Conservation (phyloP, 1,140 invertebrate species). For the Zaprionus ornatus region DNA sequence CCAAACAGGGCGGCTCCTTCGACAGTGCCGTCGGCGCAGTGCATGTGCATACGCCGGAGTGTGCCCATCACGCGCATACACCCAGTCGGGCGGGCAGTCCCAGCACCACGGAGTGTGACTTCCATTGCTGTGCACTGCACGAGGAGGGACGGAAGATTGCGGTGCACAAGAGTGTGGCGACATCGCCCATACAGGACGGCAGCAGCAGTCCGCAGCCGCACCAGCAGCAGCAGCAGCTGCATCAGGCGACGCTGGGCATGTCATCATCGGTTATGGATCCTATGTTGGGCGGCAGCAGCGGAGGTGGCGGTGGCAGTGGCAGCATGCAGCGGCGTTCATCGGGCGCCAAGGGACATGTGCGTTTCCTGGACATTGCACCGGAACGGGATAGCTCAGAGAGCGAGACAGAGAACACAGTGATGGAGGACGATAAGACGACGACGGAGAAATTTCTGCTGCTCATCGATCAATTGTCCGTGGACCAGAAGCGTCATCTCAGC, state of each 20-base stretch:
- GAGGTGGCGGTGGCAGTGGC: conserved; percentile 66
- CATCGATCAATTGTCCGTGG: conserved; percentile 95
- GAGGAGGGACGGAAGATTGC: conserved; percentile 95
- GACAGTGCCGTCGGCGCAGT: conserved; percentile 88
- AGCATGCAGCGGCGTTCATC: conserved; percentile 85
- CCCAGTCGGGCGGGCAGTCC: conserved; percentile 85
- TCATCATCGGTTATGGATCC: conserved; percentile 80
- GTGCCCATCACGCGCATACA: conserved; percentile 90
- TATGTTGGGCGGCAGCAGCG: conserved; percentile 83
- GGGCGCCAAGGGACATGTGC: conserved; percentile 87
- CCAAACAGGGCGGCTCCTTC: conserved; percentile 89
- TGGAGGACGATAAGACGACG: conserved; percentile 94
- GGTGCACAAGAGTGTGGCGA: conserved; percentile 95
- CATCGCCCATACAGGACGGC: conserved; percentile 94
- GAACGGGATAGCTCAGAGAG: conserved; percentile 94
- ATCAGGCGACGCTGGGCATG: conserved; percentile 54
- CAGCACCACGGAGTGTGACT: conserved; percentile 92
- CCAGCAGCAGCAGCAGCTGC: conserved; percentile 88
- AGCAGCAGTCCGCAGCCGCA: conserved; percentile 88
- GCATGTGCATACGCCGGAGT: conserved; percentile 93
- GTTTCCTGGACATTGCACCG: conserved; percentile 89
- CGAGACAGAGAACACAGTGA: conserved; percentile 95
- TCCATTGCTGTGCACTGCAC: conserved; percentile 96
- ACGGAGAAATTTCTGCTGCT: conserved; percentile 96
- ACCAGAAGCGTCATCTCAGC: conserved; percentile 94